Conservation (phyloP, 2,113 vertebrate species). For the Axis porcinus region DNA sequence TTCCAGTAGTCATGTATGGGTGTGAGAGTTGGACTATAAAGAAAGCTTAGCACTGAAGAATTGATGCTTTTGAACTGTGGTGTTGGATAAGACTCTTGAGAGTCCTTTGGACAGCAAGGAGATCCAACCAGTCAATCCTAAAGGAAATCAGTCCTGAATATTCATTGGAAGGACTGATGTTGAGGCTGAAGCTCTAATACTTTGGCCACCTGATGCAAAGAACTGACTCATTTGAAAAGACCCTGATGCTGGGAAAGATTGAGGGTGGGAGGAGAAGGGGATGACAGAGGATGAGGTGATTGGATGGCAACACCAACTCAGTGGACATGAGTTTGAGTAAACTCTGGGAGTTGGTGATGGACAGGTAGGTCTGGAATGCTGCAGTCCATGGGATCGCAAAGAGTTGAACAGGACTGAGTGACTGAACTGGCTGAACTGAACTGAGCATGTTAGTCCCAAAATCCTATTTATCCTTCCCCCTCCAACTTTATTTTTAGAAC, state of each 20-base stretch:
- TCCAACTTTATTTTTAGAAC: not conserved
- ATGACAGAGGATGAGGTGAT: not conserved
- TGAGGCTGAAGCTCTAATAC: not conserved
- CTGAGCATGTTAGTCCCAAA: not conserved
- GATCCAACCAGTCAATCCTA: not conserved
- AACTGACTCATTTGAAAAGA: not conserved
- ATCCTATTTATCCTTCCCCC: not conserved
- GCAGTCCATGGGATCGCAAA: not conserved
- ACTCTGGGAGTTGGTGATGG: not conserved
- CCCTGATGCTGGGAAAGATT: not conserved
- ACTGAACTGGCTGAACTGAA: not conserved
- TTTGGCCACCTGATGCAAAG: not conserved
- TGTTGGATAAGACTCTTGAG: not conserved
- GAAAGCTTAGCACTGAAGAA: rapidly evolving
- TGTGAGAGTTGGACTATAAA: not conserved
- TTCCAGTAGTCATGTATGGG: not conserved
- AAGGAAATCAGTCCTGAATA: not conserved
- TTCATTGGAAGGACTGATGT: not conserved
- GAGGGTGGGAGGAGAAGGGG: not conserved
- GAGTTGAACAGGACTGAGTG: not conserved
- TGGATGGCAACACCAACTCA: not conserved
- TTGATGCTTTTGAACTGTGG: not conserved
- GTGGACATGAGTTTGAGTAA: not conserved
- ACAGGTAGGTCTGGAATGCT: not conserved
- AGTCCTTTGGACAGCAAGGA: not conserved